These are phyloP conservation scores for Chloroclystis v-ata DNA, from an alignment of 2,888 invertebrate genomes.

Conservation along the genomic window DNA sequence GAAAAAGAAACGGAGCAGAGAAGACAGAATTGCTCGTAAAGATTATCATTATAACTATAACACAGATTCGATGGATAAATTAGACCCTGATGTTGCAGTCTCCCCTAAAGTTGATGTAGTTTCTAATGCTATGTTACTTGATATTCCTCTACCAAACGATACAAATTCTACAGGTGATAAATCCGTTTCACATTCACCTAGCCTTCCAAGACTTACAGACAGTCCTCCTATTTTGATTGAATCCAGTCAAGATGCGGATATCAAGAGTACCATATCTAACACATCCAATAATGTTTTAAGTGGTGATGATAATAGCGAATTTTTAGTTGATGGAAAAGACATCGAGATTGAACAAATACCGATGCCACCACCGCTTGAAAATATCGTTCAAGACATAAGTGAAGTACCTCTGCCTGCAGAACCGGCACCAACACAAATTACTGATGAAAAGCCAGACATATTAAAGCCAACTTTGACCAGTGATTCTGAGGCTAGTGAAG, in stretches of 20 bases:
- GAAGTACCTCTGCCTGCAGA: conserved; percentile 64
- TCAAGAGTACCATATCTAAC: conserved; percentile 30
- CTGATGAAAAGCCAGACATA: conserved; percentile 66
- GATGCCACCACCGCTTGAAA: conserved; percentile 63
- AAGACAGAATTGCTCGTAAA: conserved; percentile 83
- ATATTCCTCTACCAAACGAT: conserved; percentile 64
- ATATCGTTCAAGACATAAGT: conserved; percentile 58
- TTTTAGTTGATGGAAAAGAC: conserved; percentile 47
- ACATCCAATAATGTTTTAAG: conserved; percentile 21
- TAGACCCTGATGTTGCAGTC: conserved; percentile 39
- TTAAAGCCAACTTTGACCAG: conserved; percentile 80
- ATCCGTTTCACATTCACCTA: conserved; percentile 73
- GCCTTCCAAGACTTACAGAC: conserved; percentile 81
- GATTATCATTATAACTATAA: conserved; percentile 81
- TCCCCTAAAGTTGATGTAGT: conserved; percentile 40
- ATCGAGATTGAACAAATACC: conserved; percentile 62
- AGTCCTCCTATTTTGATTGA: conserved; percentile 71
- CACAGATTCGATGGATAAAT: conserved; percentile 67
- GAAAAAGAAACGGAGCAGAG: conserved; percentile 89
- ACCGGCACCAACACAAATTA: conserved; percentile 48
- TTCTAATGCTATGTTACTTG: conserved; percentile 53
- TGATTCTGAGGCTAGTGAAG: conserved; percentile 80
- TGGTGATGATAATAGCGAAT: conserved; percentile 42
- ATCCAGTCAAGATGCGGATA: conserved; percentile 40
- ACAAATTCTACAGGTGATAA: conserved; percentile 48